A percentile compares a stretch with the other conserved stretches of the same genome.
phyloP scores from a whole-genome alignment of 2,888 invertebrate species.

The Cataglyphis rosenhaueri region DNA sequence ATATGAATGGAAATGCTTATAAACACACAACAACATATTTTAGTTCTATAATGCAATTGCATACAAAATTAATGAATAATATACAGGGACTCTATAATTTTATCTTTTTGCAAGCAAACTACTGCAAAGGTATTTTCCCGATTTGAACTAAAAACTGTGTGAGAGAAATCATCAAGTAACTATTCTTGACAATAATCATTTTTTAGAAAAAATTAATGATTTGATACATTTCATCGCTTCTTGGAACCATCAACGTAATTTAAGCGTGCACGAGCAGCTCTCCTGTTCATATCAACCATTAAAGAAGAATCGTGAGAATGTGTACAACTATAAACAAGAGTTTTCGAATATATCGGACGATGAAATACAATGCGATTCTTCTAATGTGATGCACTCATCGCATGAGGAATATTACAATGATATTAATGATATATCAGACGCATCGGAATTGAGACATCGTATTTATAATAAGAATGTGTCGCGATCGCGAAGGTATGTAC shows the following conservation, averaged over 20 bases:
- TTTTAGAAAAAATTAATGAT: conserved; percentile 71
- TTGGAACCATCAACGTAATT: conserved; percentile 68
- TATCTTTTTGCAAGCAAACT: conserved; percentile 41
- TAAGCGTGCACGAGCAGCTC: conserved; percentile 76
- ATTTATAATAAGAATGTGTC: conserved; percentile 40
- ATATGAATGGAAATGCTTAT: conserved; percentile 49
- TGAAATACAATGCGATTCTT: conserved; percentile 66
- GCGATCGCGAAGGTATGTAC: conserved; percentile 73
- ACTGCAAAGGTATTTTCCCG: conserved; percentile 55
- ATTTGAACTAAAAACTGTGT: background rate
- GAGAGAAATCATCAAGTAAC: background rate
- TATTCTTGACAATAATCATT: background rate
- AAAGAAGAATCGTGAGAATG: conserved; percentile 75
- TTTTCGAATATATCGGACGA: conserved; percentile 73
- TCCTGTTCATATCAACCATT: conserved; percentile 81
- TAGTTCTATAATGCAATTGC: background rate
- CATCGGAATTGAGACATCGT: conserved; percentile 69
- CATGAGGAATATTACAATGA: conserved; percentile 46
- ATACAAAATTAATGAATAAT: conserved; percentile 39
- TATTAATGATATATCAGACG: conserved; percentile 67
- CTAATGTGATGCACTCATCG: background rate
- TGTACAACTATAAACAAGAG: conserved; percentile 60
- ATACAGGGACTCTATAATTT: conserved; percentile 44
- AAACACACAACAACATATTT: conserved; percentile 47
- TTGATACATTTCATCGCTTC: conserved; percentile 67